Conservation (phyloP, 2,113 vertebrate genomes). For the Octodon degus region DNA sequence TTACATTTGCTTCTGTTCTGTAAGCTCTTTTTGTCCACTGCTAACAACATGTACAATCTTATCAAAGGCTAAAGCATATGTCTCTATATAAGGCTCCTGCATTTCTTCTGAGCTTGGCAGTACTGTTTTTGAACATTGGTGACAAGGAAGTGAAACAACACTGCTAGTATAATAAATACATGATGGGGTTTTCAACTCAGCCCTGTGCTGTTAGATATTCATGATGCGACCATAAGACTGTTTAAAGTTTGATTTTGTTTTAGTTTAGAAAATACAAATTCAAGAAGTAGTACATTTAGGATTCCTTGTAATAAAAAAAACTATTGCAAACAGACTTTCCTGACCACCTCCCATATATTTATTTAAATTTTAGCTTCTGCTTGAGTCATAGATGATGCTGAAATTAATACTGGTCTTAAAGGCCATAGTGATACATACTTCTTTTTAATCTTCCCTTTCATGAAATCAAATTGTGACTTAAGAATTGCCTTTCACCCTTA, state of each 20-base stretch:
- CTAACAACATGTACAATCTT: constrained; percentile 59
- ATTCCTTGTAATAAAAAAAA: background rate
- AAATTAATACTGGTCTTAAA: background rate
- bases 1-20: constrained; percentile 51
- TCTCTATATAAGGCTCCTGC: constrained; percentile 48
- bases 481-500: background rate
- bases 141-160: constrained; percentile 57
- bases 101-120: constrained; percentile 59
- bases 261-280: constrained; percentile 49
- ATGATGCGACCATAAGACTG: constrained; percentile 20
- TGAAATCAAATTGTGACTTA: background rate
- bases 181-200: constrained; percentile 49
- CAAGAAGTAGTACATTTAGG: constrained; percentile 36
- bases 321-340: background rate
- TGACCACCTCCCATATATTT: background rate
- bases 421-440: background rate
- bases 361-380: background rate
- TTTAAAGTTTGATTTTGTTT: background rate
- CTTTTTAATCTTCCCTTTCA: constrained; percentile 20
- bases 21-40: constrained; percentile 57
- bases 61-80: constrained; percentile 63
- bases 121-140: constrained; percentile 53
- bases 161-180: constrained; percentile 48
- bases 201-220: constrained; percentile 20
- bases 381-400: background rate